phyloP scores from a whole-genome alignment of 2,888 invertebrate species.

The Acrobeloides nanus region DNA sequence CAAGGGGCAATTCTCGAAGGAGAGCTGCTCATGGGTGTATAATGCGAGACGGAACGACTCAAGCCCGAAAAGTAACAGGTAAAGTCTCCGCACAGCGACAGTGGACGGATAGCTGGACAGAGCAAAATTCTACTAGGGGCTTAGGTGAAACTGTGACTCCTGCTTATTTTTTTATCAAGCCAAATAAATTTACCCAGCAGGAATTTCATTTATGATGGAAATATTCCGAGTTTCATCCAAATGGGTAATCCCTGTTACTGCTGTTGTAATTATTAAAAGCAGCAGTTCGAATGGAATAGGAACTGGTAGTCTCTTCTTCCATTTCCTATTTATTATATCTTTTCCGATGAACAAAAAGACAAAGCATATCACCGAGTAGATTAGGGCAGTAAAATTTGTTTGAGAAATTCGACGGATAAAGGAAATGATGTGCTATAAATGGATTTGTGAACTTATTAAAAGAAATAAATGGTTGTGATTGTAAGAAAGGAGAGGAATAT shows the following conservation, averaged over 20 bases:
- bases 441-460: slow-evolving; percentile 41
- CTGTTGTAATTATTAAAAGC: slow-evolving; percentile 54
- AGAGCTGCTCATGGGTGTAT: too few relatives aligned
- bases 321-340: slow-evolving; percentile 57
- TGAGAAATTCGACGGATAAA: slow-evolving; percentile 64
- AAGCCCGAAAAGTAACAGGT: too few relatives aligned
- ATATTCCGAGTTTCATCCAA: slow-evolving; percentile 51
- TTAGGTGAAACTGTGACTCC: too few relatives aligned
- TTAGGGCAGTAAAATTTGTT: slow-evolving; percentile 59
- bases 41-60: too few relatives aligned
- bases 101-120: too few relatives aligned
- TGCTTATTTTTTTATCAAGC: background rate
- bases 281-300: slow-evolving; percentile 56
- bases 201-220: slow-evolving; percentile 55
- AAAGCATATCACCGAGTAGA: slow-evolving; percentile 59
- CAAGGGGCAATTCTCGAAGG: too few relatives aligned
- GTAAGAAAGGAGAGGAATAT: background rate
- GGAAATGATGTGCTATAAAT: slow-evolving; percentile 58
- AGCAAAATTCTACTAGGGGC: too few relatives aligned
- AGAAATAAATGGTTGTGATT: background rate
- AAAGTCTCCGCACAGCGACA: too few relatives aligned
- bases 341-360: slow-evolving; percentile 53
- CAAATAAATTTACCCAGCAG: slow-evolving; percentile 45
- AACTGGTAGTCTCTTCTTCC: slow-evolving; percentile 51
- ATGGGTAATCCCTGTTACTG: slow-evolving; percentile 51